Base-by-base conservation (phyloP, 2,888 invertebrate genomes). In the Eupithecia vulgata region DNA sequence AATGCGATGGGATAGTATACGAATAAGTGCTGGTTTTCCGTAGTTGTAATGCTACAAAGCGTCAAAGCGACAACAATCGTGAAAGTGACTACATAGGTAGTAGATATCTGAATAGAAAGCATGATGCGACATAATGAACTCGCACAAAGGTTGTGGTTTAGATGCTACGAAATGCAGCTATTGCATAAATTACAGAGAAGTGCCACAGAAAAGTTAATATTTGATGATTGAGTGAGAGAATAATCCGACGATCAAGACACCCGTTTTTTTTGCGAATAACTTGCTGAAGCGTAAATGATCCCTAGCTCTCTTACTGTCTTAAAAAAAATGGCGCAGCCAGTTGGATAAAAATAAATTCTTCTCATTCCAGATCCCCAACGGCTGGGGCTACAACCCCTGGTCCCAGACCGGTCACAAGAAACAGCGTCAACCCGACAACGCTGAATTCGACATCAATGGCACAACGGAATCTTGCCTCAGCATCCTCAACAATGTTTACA, bases 361-460 rank as follows among this genome's bases (percentile, higher is more conserved):
- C 61, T 52, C 71, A 71, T 82, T 83, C 5, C 92, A 95, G 90
- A 90, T 94, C 37, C 96, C 96, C 52, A 94, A 94, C 83, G 96
- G 96, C 72, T 97, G 96, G 96, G 96, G 96, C 81, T 98, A 97
- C 96, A 98, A 97, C 91, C 97, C 98, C 15, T 98, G 98, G 98
- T 97, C 97, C 3, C 96, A 97, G 87, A 98, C 98, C 67, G 98
- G 98, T 7, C 98, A 98, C 96, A 98, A 98, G 95, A 98, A 98
- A 94, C 95, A 95, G 81, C 96, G 96, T 72, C 98, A 98, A 88
- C 98, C 98, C 35, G 98, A 98, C 91, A 98, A 98, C 89, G 98
- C 98, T 0, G 98, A 98, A 90, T 98, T 96, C 91, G 98, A 98
- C 86, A 98, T 98, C 91, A 98, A 98, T 92, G 96, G 96, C 76